Base-by-base conservation (phyloP, 2,888 invertebrate species). In the Mechanitis mazaeus region DNA sequence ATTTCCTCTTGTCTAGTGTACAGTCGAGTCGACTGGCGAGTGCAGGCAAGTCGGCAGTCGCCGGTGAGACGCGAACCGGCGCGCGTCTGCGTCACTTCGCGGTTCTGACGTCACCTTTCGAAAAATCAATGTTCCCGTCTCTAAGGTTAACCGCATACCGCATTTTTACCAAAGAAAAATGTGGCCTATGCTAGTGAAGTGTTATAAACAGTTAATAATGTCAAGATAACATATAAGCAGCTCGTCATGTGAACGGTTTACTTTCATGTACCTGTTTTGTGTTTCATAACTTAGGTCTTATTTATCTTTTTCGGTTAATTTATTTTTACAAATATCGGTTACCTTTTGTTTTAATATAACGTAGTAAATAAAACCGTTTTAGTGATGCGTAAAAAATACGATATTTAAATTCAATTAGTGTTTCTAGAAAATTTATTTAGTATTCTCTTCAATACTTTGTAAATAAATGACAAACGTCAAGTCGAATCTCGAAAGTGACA, bases 141-240 rank as follows among this genome's bases (percentile, higher is more conserved):
- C 76, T 79, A 80, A 87, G 86, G 86, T 87, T 85, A 79, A 79
- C 84, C 84, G 89, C 89, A 89, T 89, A 87, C 87, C 87, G 89
- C 89, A 90, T 88, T 89, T 89, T 86, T 84, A 63, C 76, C 64
- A 71, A 63, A 76, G 69, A 84, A 88, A 89, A 89, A 88, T 86
- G 86, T 84, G 81, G 69, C 78, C 75, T 83, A 88, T 89, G 89
- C 81, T 63, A 83, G 88, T 88, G 87, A 79, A 84, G 85, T 87
- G 85, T 71, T 79, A 75, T 67, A 82, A 65, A 66, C 75, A 66
- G 71, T 74, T 70, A 71, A 61, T 69, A 74, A 75, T 74, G 74
- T 71, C 73, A 72, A 67, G 67, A 68, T 64, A 64, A 69, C 56
- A 57, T 62, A 63, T 63, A 20, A 64, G 76, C 78, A 76, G 77